Evolutionary conservation across 2,797 vertebrate genomes (phyloP), one percentile per base, ranked within the genome.

Genomic region (Acipenser oxyrinchus): DNA sequence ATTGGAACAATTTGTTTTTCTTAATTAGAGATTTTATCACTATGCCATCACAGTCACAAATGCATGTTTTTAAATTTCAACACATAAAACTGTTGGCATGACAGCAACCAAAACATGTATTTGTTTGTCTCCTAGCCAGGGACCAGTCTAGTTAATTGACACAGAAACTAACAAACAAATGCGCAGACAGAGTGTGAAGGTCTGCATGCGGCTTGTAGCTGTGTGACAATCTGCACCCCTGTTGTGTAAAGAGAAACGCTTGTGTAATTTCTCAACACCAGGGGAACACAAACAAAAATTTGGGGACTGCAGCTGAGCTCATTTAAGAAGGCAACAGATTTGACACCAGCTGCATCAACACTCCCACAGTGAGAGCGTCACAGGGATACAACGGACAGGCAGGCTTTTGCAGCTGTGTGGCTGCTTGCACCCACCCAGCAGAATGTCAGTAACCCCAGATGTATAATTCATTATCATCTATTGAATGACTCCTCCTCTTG

Each of bases 211-310:
- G 4, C 23, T 37, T 37, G 23, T n/a, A 65, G 51, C 51, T n/a
- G 64, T 53, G 12, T 48, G 64, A 48, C 64, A 57, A 9, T n/a
- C 60, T 67, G n/a, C 55, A 67, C 50, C 11, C 18, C 13, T 23
- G 49, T 10, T 8, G 15, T 8, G 18, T 52, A 15, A 61, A 62
- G 15, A 62, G 48, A 50, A 60, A 18, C 66, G 49, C 10, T 11
- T 12, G 7, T 15, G 9, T 10, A n/a, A 9, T 52, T 67, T 60
- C 59, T 62, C 23, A 9, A 48, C 66, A 67, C 49, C 12, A 53
- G 58, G 58, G 50, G 59, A 49, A 37, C 10, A 48, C 66, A 67
- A 67, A 67, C 58, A 67, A 49, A 50, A 67, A 66, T 66, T 48
- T 51, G 60, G 49, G 13, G 59, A 15, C 13, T 13, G 58, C 64